Base-by-base conservation (phyloP, 1,140 invertebrate genomes). In the Drosophila kanapiae region DNA sequence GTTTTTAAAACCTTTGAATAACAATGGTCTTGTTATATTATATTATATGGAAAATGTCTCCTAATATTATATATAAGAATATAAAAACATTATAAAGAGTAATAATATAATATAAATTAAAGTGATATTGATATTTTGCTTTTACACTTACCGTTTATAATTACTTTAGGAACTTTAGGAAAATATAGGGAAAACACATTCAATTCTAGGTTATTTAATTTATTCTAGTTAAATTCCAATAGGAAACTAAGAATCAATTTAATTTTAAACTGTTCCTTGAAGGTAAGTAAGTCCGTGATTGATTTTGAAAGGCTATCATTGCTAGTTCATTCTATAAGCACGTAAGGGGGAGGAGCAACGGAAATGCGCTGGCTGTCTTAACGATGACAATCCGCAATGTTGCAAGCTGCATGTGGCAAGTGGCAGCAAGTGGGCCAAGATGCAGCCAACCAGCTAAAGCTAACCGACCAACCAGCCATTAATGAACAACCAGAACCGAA, bases 381-480 rank as follows among this genome's bases (percentile, higher is more conserved):
- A 37, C 57, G 57, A 63, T 37, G 45, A 75, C 71, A 64, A 48
- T 47, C 48, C 53, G 65, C 61, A 59, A 51, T 71, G 75, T 78
- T 78, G 75, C 72, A 49, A 51, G 67, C 45, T 58, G 53, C 33
- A 38, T 54, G 33, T 54, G 53, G 51, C 51, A 62, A 58, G 49
- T 61, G 51, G 57, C 51, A 64, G 57, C 51, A 64, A 65, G 51
- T 74, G 69, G 69, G 67, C 69, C 54, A 72, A 60, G 42, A 60
- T 58, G 47, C 63, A 81, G 59, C 74, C 74, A 82, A 82, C 79
- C 65, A 64, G 65, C 72, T 75, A 56, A 67, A 59, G 65, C 72
- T 75, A 56, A 67, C 77, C 69, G 56, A 53, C 57, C 80, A 82
- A 82, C 67, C 75, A 82, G 82, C 78, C 75, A 81, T 85, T 85